Conservation (phyloP, 2,113 vertebrate species). For the Oryzias woworae region DNA sequence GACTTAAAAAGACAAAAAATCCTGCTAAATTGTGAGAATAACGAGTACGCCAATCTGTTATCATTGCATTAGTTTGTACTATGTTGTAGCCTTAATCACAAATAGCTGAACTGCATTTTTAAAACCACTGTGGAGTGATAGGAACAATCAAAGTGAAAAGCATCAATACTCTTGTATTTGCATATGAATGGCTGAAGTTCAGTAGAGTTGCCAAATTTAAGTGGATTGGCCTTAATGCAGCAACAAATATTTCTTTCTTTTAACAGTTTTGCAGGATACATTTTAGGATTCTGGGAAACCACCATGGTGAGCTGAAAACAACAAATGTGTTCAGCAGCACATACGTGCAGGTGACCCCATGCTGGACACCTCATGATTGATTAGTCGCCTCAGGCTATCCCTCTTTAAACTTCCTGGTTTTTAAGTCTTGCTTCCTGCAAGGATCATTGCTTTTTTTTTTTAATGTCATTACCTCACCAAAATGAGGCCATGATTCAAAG, state of each 20-base stretch:
- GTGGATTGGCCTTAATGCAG: not conserved
- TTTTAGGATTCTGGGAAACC: too few species aligned
- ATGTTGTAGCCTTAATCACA: slow-evolving; percentile 33
- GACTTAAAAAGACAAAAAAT: slow-evolving; percentile 11
- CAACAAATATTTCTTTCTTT: not conserved
- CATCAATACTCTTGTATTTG: not conserved
- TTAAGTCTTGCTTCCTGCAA: slow-evolving; percentile 59
- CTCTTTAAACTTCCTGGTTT: slow-evolving; percentile 67
- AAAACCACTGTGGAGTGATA: slow-evolving; percentile 16
- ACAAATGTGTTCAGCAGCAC: slow-evolving; percentile 26
- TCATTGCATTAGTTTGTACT: slow-evolving; percentile 24
- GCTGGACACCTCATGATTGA: slow-evolving; percentile 60
- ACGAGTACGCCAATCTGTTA: slow-evolving; percentile 17
- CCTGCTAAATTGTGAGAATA: slow-evolving; percentile 9
- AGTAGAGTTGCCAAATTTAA: not conserved
- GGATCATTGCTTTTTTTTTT: slow-evolving; percentile 48
- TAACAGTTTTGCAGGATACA: not conserved
- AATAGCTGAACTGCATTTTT: slow-evolving; percentile 4
- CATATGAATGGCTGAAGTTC: slow-evolving; percentile 1
- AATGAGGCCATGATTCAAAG: slow-evolving; percentile 56
- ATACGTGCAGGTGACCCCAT: slow-evolving; percentile 37
- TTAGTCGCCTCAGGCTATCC: slow-evolving; percentile 61
- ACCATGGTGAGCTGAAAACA: slow-evolving; percentile 24
- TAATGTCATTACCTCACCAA: slow-evolving; percentile 60
- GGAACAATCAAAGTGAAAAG: slow-evolving; percentile 1